phyloP scores from a whole-genome alignment of 2,113 vertebrate genomes.

The Apteryx owenii region DNA sequence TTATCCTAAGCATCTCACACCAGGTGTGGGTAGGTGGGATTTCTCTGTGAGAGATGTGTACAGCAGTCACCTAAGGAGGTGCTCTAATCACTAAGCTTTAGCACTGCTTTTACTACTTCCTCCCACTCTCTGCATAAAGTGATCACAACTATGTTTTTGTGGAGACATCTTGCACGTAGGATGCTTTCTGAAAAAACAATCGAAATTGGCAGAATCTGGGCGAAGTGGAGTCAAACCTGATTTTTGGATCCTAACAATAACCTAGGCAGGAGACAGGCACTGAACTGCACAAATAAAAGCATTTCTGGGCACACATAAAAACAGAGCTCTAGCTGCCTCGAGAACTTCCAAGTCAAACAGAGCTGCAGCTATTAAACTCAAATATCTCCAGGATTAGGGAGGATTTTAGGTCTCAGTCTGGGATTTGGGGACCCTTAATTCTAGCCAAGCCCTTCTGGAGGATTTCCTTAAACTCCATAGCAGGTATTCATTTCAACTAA shows the following conservation, averaged over 20 bases:
- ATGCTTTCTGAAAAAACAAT: neutral
- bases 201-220: neutral
- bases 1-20: neutral
- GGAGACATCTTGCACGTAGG: neutral
- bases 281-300: neutral
- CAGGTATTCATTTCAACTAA: constrained; percentile 58
- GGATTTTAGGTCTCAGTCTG: neutral
- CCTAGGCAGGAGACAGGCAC: neutral
- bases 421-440: neutral
- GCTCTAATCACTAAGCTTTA: neutral
- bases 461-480: constrained; percentile 14
- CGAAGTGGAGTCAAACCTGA: neutral
- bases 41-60: neutral
- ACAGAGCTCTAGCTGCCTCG: neutral
- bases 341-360: neutral
- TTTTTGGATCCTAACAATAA: neutral
- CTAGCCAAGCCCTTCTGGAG: constrained; percentile 47
- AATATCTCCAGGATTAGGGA: neutral
- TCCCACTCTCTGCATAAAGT: neutral
- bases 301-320: neutral
- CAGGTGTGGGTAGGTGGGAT: neutral
- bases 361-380: neutral
- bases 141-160: neutral
- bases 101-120: neutral
- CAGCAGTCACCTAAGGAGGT: neutral